phyloP scores from a whole-genome alignment of 2,113 vertebrate species.

The Cacatua alba region DNA sequence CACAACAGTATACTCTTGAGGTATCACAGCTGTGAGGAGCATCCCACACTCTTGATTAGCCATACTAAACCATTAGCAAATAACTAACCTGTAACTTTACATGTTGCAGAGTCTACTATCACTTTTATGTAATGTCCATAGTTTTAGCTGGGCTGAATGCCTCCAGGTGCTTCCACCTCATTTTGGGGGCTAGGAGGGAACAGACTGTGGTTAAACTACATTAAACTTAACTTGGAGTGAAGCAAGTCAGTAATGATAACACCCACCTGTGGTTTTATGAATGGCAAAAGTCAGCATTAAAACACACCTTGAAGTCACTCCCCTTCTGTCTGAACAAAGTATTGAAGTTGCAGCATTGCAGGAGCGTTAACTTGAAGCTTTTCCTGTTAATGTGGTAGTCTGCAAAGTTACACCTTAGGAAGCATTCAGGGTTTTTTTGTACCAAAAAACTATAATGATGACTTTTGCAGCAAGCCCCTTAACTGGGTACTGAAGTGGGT shows the following conservation, averaged over 20 bases:
- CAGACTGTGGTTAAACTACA: neutral
- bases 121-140: neutral
- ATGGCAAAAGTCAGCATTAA: neutral
- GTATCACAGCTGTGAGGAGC: neutral
- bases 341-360: neutral
- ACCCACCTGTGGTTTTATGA: neutral
- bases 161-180: neutral
- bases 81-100: neutral
- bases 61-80: neutral
- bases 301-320: neutral
- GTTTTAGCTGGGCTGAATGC: neutral
- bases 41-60: rapidly evolving
- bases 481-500: rapidly evolving
- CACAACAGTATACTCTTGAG: neutral
- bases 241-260: neutral
- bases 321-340: neutral
- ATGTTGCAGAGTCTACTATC: neutral
- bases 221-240: neutral
- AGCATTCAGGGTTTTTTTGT: neutral
- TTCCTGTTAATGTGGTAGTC: neutral
- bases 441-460: neutral
- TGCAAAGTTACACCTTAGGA: neutral
- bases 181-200: rapidly evolving
- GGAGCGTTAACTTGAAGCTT: neutral
- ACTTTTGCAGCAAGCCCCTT: neutral